phyloP scores from a whole-genome alignment of 2,797 vertebrate species.

The Halcyon leucocephala region DNA sequence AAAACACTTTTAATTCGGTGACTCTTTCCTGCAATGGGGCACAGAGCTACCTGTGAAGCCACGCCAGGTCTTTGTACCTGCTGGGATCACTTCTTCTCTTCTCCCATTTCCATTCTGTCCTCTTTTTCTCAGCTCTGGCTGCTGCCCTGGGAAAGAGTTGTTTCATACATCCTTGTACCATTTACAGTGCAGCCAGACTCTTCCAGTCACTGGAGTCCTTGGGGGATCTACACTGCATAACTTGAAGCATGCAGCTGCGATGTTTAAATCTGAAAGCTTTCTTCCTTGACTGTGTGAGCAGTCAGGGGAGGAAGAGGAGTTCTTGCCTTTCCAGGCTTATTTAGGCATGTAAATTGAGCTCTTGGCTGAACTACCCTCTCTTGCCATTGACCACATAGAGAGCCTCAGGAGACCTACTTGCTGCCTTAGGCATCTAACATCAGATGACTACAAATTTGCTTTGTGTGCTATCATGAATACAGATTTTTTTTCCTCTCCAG shows the following conservation, averaged over 20 bases:
- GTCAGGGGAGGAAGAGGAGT: not conserved
- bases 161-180: not conserved
- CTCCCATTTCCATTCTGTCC: not conserved
- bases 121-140: not conserved
- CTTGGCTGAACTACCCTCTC: constrained; percentile 11
- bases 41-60: not conserved
- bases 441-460: not conserved
- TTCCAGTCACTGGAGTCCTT: not conserved
- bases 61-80: not conserved
- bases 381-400: not conserved
- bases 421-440: constrained; percentile 26
- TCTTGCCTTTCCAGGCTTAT: not conserved
- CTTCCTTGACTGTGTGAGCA: not conserved
- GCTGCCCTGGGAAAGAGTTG: not conserved
- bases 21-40: not conserved
- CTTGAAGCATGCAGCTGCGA: not conserved
- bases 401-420: not conserved
- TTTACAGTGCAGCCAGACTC: not conserved
- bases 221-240: not conserved
- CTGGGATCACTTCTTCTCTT: not conserved
- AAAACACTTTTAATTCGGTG: not conserved
- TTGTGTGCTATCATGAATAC: not conserved
- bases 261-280: constrained; percentile 14
- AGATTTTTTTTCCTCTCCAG: not conserved
- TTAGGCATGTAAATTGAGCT: not conserved